These are phyloP conservation scores for Stenodera caucasica DNA, from an alignment of 2,888 invertebrate species.

Conservation along the genomic window DNA sequence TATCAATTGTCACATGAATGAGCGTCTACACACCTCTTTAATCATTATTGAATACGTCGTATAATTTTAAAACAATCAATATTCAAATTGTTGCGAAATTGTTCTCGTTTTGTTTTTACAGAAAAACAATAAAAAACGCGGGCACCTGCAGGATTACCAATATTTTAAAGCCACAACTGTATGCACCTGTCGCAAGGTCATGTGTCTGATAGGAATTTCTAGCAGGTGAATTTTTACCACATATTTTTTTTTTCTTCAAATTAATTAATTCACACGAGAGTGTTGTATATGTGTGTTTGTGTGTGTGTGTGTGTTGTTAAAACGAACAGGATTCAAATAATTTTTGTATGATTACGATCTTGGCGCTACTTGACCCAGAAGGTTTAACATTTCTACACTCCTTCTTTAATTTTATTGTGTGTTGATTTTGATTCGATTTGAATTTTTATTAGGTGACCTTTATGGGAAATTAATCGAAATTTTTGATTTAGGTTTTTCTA, in stretches of 20 bases:
- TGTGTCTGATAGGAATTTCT: slow-evolving; percentile 42
- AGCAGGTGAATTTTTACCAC: slow-evolving; percentile 42
- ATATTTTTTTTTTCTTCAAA: background rate
- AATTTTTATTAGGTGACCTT: slow-evolving; percentile 16
- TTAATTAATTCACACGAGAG: slow-evolving; percentile 14
- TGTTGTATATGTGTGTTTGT: too few relatives aligned
- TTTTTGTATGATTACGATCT: slow-evolving; percentile 15
- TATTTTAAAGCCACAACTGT: slow-evolving; percentile 26
- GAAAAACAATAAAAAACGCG: slow-evolving; percentile 36
- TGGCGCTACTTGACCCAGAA: slow-evolving; percentile 18
- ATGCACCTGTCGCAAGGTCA: slow-evolving; percentile 46
- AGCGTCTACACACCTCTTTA: background rate
- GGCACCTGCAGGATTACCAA: slow-evolving; percentile 39
- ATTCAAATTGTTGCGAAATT: slow-evolving; percentile 27
- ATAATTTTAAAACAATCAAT: too few relatives aligned
- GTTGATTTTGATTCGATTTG: slow-evolving; percentile 16
- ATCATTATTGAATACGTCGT: slow-evolving; percentile 32
- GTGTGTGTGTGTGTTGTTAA: too few relatives aligned
- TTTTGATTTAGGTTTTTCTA: background rate
- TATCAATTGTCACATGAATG: background rate
- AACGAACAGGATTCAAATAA: background rate
- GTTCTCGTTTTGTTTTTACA: slow-evolving; percentile 37
- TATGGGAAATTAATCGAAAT: background rate
- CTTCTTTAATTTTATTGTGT: slow-evolving; percentile 16
- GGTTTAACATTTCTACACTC: slow-evolving; percentile 3